A percentile compares a stretch with the other conserved stretches of the same genome.
phyloP scores from a whole-genome alignment of 2,888 invertebrate genomes.

The Agriopis leucophaearia region DNA sequence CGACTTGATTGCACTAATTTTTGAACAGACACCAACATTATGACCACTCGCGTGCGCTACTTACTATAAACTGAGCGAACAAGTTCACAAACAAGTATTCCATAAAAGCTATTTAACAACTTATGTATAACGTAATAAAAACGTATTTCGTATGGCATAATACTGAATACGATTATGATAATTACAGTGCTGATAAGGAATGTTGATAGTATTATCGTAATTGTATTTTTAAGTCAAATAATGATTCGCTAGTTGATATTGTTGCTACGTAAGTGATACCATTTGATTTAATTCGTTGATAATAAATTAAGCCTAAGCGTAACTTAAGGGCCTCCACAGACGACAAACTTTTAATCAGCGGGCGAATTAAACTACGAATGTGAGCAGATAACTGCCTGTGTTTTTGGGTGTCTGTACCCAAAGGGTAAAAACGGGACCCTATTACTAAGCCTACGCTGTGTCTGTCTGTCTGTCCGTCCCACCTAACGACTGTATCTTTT shows the following conservation, averaged over 20 bases:
- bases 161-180: slow-evolving; percentile 34
- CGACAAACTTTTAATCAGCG: too few relatives aligned
- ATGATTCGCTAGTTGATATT: slow-evolving; percentile 15
- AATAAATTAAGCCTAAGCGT: not conserved
- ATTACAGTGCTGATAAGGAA: slow-evolving; percentile 39
- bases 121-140: slow-evolving; percentile 15
- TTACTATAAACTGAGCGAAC: slow-evolving; percentile 44
- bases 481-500: too few relatives aligned
- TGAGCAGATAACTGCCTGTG: too few relatives aligned
- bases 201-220: slow-evolving; percentile 38
- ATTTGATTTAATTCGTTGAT: not conserved
- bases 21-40: slow-evolving; percentile 56
- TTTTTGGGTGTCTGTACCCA: too few relatives aligned
- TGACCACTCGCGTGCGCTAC: slow-evolving; percentile 58
- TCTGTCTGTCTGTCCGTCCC: too few relatives aligned
- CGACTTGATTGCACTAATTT: slow-evolving; percentile 56
- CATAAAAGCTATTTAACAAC: slow-evolving; percentile 21
- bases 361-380: too few relatives aligned
- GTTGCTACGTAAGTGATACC: slow-evolving; percentile 12
- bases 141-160: slow-evolving; percentile 18
- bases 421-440: too few relatives aligned
- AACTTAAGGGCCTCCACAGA: too few relatives aligned
- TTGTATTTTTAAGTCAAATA: slow-evolving; percentile 29
- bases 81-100: slow-evolving; percentile 35
- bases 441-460: too few relatives aligned